Conservation (phyloP, 2,113 vertebrate genomes). For the Pantherophis guttatus region DNA sequence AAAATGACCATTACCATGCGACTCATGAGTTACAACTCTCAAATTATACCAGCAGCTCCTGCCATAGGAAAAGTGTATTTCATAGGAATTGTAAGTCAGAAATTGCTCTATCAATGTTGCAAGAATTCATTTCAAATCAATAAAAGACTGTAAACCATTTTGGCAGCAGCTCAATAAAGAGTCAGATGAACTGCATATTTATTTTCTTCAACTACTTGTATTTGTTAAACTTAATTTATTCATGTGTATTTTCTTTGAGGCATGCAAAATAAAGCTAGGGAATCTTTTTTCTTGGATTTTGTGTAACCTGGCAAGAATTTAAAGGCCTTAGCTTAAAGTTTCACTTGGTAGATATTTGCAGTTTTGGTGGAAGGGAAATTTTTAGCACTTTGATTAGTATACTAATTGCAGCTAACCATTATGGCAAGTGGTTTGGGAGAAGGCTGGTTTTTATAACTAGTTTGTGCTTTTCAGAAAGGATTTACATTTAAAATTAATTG, state of each 20-base stretch:
- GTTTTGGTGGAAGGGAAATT: neutral
- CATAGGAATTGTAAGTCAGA: neutral
- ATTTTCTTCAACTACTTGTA: neutral
- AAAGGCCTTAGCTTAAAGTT: neutral
- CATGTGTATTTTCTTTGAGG: neutral
- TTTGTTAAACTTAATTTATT: neutral
- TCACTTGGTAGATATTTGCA: neutral
- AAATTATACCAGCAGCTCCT: slow-evolving; percentile 24
- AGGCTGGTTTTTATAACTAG: neutral
- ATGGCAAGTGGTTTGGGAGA: neutral
- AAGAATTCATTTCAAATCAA: slow-evolving; percentile 17
- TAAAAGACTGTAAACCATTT: slow-evolving; percentile 35
- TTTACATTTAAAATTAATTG: neutral
- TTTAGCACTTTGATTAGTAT: neutral
- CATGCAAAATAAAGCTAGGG: slow-evolving; percentile 2
- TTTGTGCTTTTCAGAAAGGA: neutral
- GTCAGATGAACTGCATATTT: slow-evolving; percentile 1
- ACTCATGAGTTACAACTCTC: slow-evolving; percentile 29
- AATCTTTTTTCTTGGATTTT: slow-evolving; percentile 14
- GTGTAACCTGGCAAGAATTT: slow-evolving; percentile 1
- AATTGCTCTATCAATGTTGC: neutral
- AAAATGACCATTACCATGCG: slow-evolving; percentile 27
- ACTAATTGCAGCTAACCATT: neutral
- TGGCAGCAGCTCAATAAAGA: slow-evolving; percentile 21
- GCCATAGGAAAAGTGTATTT: neutral